Conservation (phyloP, 2,797 vertebrate genomes). For the Paramormyrops hopkinsi region DNA sequence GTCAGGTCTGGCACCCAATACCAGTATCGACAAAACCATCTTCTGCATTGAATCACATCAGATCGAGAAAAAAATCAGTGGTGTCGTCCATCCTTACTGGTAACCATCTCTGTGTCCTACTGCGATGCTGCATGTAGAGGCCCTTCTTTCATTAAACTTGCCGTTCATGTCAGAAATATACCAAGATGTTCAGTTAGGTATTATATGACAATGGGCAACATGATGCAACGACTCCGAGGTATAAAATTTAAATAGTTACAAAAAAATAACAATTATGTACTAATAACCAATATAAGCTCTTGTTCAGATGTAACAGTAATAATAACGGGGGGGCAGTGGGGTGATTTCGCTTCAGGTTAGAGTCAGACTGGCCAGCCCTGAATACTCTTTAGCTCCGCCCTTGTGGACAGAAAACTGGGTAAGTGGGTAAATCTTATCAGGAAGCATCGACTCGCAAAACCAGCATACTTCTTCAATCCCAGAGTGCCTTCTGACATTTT, state of each 20-base stretch:
- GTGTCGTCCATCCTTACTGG: not conserved
- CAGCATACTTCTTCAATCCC: not conserved
- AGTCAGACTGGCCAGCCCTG: not conserved
- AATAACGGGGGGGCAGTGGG: not conserved
- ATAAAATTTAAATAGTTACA: not conserved
- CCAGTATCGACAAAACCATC: not conserved
- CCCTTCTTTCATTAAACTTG: not conserved
- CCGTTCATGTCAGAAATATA: not conserved
- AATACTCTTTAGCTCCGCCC: not conserved
- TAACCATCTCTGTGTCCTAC: not conserved
- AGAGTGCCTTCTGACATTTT: not conserved
- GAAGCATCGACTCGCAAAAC: not conserved
- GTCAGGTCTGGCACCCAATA: not conserved
- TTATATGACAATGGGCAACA: not conserved
- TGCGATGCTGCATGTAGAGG: not conserved
- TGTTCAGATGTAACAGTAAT: not conserved
- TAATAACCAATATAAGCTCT: not conserved
- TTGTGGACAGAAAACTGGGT: not conserved
- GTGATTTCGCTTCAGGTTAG: not conserved
- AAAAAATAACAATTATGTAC: not conserved
- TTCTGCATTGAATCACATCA: not conserved
- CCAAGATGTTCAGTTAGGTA: not conserved
- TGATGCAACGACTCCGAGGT: not conserved
- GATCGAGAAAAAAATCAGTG: not conserved
- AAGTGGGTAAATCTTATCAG: not conserved